These are phyloP conservation scores for Neodiprion lecontei DNA, from an alignment of 1,140 invertebrate species.

Conservation along the genomic window DNA sequence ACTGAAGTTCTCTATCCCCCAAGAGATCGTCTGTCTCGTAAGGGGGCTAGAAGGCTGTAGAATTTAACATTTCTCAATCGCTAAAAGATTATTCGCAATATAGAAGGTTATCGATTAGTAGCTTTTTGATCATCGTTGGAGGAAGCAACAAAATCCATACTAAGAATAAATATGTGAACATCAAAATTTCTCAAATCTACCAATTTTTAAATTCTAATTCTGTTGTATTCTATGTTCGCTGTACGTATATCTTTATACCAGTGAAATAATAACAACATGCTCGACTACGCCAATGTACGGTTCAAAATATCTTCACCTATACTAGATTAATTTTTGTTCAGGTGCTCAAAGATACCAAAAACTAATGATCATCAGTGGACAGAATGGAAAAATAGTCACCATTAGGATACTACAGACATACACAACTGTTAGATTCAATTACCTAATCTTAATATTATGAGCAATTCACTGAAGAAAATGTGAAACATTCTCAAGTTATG, in stretches of 20 bases:
- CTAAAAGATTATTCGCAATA: not conserved
- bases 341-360: not conserved
- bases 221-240: too few species aligned
- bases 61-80: constrained; percentile 19
- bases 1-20: constrained; percentile 39
- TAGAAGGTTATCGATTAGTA: not conserved
- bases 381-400: too few species aligned
- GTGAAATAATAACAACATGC: not conserved
- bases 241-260: too few species aligned
- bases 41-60: constrained; percentile 36
- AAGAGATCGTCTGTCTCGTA: constrained; percentile 33
- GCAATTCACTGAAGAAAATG: too few species aligned
- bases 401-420: too few species aligned
- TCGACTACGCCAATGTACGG: not conserved
- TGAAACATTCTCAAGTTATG: too few species aligned
- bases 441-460: too few species aligned
- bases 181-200: not conserved
- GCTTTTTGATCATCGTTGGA: not conserved
- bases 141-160: not conserved
- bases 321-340: not conserved
- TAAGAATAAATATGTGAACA: not conserved
- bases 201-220: too few species aligned
- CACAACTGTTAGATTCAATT: too few species aligned
- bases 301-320: constrained; percentile 1
- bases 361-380: too few species aligned